Evolutionary conservation across 2,113 vertebrate species (phyloP).

Genomic region (Saguinus midas): DNA sequence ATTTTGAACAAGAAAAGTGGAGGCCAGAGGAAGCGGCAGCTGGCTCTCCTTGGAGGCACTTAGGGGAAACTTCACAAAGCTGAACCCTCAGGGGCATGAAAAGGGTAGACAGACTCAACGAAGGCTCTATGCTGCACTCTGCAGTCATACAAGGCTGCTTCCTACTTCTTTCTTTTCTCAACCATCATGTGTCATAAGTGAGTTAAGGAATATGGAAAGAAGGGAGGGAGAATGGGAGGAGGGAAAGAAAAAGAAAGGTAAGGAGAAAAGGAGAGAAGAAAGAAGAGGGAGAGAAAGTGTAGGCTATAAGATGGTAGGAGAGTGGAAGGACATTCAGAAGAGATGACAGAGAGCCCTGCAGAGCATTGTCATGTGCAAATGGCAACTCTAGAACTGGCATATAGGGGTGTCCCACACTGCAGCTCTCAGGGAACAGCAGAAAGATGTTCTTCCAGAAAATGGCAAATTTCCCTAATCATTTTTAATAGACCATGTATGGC

Average conservation of each 20-base stretch:
- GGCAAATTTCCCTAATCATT: accelerated
- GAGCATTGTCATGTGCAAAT: accelerated
- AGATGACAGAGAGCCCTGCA: background rate
- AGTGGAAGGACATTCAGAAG: background rate
- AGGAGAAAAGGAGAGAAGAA: too few relatives aligned
- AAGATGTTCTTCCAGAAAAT: background rate
- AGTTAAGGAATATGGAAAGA: background rate
- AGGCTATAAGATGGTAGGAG: background rate
- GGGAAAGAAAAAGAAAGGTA: background rate
- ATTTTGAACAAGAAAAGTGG: background rate
- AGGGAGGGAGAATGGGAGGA: background rate
- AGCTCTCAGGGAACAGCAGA: background rate
- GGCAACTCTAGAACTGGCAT: background rate
- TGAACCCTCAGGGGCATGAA: background rate
- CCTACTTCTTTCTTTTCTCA: background rate
- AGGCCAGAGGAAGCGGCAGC: background rate
- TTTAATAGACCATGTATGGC: accelerated
- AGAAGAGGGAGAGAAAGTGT: too few relatives aligned
- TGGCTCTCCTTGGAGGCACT: background rate
- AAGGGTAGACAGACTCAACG: too few relatives aligned
- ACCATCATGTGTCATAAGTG: background rate
- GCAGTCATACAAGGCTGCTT: background rate
- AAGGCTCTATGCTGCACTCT: accelerated
- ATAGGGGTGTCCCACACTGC: accelerated
- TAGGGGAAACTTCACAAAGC: background rate